A percentile compares a stretch with the other conserved stretches of the same genome.
Evolutionary conservation across 2,113 vertebrate species (phyloP).

Genomic region (Eulemur rufifrons): DNA sequence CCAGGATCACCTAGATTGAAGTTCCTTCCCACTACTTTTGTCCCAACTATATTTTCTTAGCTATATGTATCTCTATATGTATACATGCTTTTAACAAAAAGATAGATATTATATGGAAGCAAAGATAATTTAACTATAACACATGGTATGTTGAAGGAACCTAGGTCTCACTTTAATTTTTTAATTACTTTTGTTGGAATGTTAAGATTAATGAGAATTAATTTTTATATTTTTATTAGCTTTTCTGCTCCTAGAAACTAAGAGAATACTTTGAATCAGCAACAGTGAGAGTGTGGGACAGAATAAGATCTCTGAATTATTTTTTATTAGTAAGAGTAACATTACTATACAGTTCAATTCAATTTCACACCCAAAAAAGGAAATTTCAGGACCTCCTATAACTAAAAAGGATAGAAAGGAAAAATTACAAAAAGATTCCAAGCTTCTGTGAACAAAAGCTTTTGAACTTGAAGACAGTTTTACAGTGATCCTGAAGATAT

Average conservation of each 20-base stretch:
- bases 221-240: neutral
- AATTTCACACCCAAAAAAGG: neutral
- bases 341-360: constrained; percentile 3
- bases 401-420: neutral
- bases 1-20: neutral
- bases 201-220: neutral
- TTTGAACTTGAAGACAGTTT: neutral
- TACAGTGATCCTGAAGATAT: neutral
- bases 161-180: neutral
- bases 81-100: neutral
- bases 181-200: neutral
- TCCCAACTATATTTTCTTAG: neutral
- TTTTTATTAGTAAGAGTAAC: neutral
- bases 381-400: neutral
- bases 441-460: neutral
- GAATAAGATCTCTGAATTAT: neutral
- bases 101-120: neutral
- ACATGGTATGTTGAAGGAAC: neutral
- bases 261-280: neutral
- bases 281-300: neutral
- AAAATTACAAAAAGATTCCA: neutral
- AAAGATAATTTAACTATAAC: neutral
- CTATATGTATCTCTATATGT: neutral
- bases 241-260: neutral
- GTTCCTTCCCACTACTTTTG: neutral